phyloP scores from a whole-genome alignment of 2,888 invertebrate species.

The Drosophila limbata region DNA sequence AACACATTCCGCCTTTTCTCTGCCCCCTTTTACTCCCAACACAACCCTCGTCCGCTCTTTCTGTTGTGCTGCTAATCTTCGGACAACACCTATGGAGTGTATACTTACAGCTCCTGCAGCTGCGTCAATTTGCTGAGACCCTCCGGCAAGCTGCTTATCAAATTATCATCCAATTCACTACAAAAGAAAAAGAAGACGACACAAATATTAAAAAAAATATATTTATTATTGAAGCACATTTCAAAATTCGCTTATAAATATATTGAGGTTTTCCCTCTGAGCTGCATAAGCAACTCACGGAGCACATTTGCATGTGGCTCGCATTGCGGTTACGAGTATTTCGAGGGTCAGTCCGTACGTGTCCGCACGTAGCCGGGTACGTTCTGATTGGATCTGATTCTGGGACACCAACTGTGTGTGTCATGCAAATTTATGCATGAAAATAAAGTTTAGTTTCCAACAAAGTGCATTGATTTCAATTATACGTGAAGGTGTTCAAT shows the following conservation, averaged over 20 bases:
- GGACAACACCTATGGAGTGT: slow-evolving; percentile 57
- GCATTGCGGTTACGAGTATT: slow-evolving; percentile 32
- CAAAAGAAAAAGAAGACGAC: slow-evolving; percentile 71
- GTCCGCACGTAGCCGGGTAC: slow-evolving; percentile 62
- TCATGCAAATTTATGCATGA: slow-evolving; percentile 68
- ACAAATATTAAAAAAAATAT: slow-evolving; percentile 20
- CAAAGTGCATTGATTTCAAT: slow-evolving; percentile 67
- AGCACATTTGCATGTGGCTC: slow-evolving; percentile 55
- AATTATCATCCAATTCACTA: slow-evolving; percentile 92
- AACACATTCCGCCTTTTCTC: slow-evolving; percentile 2
- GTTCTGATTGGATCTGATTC: slow-evolving; percentile 51
- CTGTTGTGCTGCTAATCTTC: slow-evolving; percentile 38
- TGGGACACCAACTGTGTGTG: slow-evolving; percentile 27
- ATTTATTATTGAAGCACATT: slow-evolving; percentile 43
- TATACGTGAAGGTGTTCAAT: slow-evolving; percentile 45
- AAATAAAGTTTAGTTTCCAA: slow-evolving; percentile 52
- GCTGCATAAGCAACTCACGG: slow-evolving; percentile 35
- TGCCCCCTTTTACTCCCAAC: background rate
- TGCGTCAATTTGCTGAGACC: slow-evolving; percentile 91
- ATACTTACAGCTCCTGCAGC: slow-evolving; percentile 94
- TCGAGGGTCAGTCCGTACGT: slow-evolving; percentile 71
- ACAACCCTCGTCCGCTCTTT: background rate
- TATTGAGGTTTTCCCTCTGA: slow-evolving; percentile 23
- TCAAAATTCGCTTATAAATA: slow-evolving; percentile 49
- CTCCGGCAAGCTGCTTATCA: slow-evolving; percentile 90